These are phyloP conservation scores for Papilio polyxenes DNA, from an alignment of 1,140 invertebrate species.

Conservation along the genomic window DNA sequence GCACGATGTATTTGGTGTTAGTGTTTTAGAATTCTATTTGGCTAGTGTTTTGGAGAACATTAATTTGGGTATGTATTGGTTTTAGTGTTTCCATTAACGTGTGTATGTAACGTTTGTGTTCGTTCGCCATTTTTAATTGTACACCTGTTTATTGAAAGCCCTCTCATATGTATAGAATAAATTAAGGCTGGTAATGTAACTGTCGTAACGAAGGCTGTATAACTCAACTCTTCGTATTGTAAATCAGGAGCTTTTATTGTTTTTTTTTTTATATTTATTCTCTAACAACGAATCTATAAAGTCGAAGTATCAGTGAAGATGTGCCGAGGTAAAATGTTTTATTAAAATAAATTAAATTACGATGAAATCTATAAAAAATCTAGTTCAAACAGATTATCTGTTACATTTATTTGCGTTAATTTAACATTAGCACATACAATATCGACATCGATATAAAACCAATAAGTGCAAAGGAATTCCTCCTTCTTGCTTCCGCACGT, in stretches of 20 bases:
- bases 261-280: too few relatives aligned
- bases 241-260: neutral
- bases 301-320: too few relatives aligned
- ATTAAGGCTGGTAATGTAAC: neutral
- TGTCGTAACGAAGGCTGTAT: neutral
- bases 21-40: slow-evolving; percentile 62
- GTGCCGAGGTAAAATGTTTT: too few relatives aligned
- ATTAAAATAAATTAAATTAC: too few relatives aligned
- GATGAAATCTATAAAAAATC: too few relatives aligned
- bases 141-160: neutral
- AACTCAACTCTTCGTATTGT: neutral
- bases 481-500: too few relatives aligned
- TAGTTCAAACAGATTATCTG: too few relatives aligned
- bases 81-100: neutral
- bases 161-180: neutral
- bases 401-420: too few relatives aligned
- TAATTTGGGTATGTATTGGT: slow-evolving; percentile 49
- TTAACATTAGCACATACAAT: too few relatives aligned
- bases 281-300: too few relatives aligned
- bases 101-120: neutral
- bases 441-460: neutral
- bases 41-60: slow-evolving; percentile 59
- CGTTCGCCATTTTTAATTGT: neutral
- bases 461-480: neutral
- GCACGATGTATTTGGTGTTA: slow-evolving; percentile 47